Evolutionary conservation across 2,797 vertebrate species (phyloP).

Genomic region (Hybognathus amarus): DNA sequence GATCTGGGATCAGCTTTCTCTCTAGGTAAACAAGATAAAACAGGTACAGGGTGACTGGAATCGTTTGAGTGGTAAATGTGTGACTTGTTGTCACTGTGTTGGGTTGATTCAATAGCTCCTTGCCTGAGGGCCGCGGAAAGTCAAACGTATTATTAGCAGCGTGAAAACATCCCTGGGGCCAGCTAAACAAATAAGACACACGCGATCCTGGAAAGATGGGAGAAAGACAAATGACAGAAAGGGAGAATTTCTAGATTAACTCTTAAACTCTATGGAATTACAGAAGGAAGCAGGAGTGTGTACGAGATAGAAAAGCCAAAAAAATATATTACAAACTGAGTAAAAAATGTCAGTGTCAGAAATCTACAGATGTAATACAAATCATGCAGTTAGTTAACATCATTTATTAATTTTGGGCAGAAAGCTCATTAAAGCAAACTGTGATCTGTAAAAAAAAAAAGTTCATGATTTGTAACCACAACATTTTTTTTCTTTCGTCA

Average conservation of each 20-base stretch:
- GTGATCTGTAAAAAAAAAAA: too few species aligned
- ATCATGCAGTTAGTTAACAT: too few species aligned
- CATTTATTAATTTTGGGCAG: too few species aligned
- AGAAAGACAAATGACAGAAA: slow-evolving; percentile 50
- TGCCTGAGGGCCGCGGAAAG: slow-evolving; percentile 55
- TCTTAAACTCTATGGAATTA: neutral
- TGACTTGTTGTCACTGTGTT: slow-evolving; percentile 50
- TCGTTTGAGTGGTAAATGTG: slow-evolving; percentile 30
- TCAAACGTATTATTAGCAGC: slow-evolving; percentile 60
- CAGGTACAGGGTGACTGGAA: slow-evolving; percentile 26
- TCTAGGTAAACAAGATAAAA: slow-evolving; percentile 27
- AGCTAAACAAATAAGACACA: slow-evolving; percentile 52
- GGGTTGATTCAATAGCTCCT: slow-evolving; percentile 56
- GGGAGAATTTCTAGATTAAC: slow-evolving; percentile 33
- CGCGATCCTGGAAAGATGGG: slow-evolving; percentile 26
- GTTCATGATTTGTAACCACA: too few species aligned
- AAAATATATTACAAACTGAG: neutral
- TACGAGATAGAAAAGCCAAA: neutral
- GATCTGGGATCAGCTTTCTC: slow-evolving; percentile 23
- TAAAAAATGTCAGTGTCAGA: too few species aligned
- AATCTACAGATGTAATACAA: too few species aligned
- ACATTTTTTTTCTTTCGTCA: too few species aligned
- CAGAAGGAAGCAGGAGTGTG: neutral
- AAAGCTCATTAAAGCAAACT: too few species aligned
- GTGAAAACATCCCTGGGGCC: slow-evolving; percentile 58